Conservation (phyloP, 2,797 vertebrate genomes). For the Menidia menidia region DNA sequence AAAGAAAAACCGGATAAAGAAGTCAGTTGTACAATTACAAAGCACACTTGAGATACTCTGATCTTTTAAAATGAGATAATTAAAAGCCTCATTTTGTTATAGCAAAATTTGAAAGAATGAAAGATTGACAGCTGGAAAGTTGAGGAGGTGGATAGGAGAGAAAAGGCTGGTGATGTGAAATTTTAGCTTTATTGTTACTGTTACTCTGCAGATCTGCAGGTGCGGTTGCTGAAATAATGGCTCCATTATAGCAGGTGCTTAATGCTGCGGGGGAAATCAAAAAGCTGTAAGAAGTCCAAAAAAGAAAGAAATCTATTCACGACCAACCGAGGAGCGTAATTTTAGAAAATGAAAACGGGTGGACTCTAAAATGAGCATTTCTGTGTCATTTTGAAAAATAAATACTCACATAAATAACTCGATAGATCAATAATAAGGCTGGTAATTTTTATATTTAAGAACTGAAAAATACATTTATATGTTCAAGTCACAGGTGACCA, state of each 20-base stretch:
- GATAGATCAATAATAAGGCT: too few species aligned
- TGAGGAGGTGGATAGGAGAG: constrained; percentile 34
- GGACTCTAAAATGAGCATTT: constrained; percentile 34
- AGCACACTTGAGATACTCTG: constrained; percentile 63
- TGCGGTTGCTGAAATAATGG: constrained; percentile 50
- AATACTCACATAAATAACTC: constrained; percentile 1
- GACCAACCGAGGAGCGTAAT: constrained; percentile 30
- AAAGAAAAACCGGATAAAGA: constrained; percentile 29
- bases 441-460: too few species aligned
- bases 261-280: constrained; percentile 27
- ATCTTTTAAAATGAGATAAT: constrained; percentile 73
- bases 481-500: neutral
- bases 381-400: constrained; percentile 20
- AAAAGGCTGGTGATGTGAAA: constrained; percentile 31
- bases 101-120: constrained; percentile 57
- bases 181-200: constrained; percentile 62
- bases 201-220: constrained; percentile 47
- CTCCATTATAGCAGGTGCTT: constrained; percentile 13
- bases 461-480: neutral
- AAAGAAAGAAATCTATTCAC: constrained; percentile 46
- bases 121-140: constrained; percentile 54
- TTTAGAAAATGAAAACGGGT: constrained; percentile 40
- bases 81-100: constrained; percentile 61
- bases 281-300: constrained; percentile 19
- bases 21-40: constrained; percentile 59